phyloP scores from a whole-genome alignment of 2,888 invertebrate species.

The Sicus ferrugineus region DNA sequence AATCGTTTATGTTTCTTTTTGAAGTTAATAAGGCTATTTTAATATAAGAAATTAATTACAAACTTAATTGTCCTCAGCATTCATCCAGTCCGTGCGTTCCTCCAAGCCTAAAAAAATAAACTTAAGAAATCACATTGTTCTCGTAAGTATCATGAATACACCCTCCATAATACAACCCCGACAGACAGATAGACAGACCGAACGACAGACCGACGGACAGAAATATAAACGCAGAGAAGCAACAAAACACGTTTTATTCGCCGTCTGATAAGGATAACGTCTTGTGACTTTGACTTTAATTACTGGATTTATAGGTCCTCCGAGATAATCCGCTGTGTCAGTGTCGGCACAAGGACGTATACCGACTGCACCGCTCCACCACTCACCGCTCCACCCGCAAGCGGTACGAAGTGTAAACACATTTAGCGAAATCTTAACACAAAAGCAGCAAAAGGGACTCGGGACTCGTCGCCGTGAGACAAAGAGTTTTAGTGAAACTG shows the following conservation, averaged over 20 bases:
- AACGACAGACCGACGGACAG: constrained; percentile 26
- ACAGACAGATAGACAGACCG: constrained; percentile 26
- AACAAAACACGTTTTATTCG: constrained; percentile 10
- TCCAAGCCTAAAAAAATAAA: too few species aligned
- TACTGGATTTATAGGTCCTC: constrained; percentile 65
- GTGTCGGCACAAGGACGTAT: not conserved
- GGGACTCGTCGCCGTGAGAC: not conserved
- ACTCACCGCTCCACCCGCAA: not conserved
- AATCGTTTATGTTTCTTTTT: too few species aligned
- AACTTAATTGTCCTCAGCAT: too few species aligned
- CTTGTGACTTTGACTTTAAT: constrained; percentile 65
- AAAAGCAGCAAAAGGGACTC: too few species aligned
- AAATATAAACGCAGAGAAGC: not conserved
- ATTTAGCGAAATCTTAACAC: constrained; percentile 16
- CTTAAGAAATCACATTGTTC: too few species aligned
- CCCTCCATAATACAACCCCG: not conserved
- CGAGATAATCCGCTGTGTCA: constrained; percentile 59
- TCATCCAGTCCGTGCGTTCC: too few species aligned
- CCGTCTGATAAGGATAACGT: constrained; percentile 45
- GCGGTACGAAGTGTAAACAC: constrained; percentile 8
- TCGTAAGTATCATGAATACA: too few species aligned
- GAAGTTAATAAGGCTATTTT: too few species aligned
- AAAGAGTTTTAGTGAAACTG: constrained; percentile 5
- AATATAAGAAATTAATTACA: too few species aligned
- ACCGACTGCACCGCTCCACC: not conserved